Conservation (phyloP, 1,140 invertebrate species). For the Protaetia brevitarsis region DNA sequence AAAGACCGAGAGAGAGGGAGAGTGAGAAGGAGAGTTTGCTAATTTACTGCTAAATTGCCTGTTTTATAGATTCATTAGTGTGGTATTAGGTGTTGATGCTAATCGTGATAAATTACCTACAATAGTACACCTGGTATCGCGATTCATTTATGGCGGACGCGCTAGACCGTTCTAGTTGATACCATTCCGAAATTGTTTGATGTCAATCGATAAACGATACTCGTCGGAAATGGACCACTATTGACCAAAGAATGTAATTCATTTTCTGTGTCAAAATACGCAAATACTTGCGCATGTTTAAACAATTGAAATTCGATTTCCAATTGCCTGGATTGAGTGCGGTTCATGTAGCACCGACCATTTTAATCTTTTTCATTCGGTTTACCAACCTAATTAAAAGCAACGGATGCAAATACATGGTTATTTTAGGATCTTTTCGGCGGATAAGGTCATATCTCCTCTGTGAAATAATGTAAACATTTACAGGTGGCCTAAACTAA, state of each 20-base stretch:
- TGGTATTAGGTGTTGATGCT: background rate
- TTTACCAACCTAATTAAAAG: background rate
- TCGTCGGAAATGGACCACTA: background rate
- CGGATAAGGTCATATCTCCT: background rate
- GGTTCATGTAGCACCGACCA: background rate
- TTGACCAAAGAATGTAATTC: background rate
- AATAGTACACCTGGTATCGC: background rate
- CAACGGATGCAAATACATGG: background rate
- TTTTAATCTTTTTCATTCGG: background rate
- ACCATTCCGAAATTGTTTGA: background rate
- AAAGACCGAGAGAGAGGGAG: too few relatives aligned
- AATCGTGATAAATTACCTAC: background rate
- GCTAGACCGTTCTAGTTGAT: background rate
- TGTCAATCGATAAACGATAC: slow-evolving; percentile 7
- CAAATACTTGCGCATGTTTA: background rate
- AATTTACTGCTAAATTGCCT: background rate
- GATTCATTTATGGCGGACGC: background rate
- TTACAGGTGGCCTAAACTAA: background rate
- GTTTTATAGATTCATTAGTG: background rate
- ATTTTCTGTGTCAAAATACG: background rate
- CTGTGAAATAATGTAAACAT: background rate
- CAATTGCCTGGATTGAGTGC: background rate
- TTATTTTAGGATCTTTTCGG: background rate
- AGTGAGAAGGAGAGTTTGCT: too few relatives aligned
- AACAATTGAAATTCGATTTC: background rate